These are phyloP conservation scores for Biston betularia DNA, from an alignment of 2,888 invertebrate species.

Conservation along the genomic window DNA sequence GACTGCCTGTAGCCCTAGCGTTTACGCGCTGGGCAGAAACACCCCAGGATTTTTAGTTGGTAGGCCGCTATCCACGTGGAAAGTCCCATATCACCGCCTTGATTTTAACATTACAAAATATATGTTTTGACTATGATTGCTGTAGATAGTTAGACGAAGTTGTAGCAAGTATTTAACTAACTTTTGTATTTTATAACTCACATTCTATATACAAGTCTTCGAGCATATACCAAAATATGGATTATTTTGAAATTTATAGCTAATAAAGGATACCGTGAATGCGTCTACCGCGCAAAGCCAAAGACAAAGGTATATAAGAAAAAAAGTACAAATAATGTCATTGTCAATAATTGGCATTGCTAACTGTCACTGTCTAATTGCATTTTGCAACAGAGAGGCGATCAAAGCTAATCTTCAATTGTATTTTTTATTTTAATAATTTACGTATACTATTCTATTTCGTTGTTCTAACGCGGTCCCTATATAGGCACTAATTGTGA, in stretches of 20 bases:
- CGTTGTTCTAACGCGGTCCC: conserved; percentile 14
- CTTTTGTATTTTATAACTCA: too few species aligned
- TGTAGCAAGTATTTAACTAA: background rate
- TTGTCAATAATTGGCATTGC: background rate
- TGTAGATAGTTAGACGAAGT: too few species aligned
- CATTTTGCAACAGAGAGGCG: conserved; percentile 21
- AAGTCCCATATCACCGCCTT: too few species aligned
- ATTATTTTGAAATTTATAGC: too few species aligned
- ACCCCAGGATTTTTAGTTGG: too few species aligned
- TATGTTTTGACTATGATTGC: too few species aligned
- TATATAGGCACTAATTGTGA: background rate
- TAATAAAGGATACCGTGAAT: background rate
- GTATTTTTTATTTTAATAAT: conserved; percentile 19
- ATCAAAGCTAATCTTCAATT: background rate
- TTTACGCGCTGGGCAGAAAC: too few species aligned
- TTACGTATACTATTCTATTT: conserved; percentile 1
- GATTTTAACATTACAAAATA: too few species aligned
- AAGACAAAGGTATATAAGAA: background rate
- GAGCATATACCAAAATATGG: too few species aligned
- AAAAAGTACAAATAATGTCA: background rate
- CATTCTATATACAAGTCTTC: too few species aligned
- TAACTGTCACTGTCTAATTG: conserved; percentile 19
- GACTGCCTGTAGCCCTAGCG: too few species aligned
- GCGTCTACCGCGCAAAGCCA: background rate
- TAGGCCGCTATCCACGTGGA: too few species aligned